Evolutionary conservation across 2,113 vertebrate species (phyloP), one percentile per base, ranked within the genome.

Genomic region (Proteles cristata): DNA sequence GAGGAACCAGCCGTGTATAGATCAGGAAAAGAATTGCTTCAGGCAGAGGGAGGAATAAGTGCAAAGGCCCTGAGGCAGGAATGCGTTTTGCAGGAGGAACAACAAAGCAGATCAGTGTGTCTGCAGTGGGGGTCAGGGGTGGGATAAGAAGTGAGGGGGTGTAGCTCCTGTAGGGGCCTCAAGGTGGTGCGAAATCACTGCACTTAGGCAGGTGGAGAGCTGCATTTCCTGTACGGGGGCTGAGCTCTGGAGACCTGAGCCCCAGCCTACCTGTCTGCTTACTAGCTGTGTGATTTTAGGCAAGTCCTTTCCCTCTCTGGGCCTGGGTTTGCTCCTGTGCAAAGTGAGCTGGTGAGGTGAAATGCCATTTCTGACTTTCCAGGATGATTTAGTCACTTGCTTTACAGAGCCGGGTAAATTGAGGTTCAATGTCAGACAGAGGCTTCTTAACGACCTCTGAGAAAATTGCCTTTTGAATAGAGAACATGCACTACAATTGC

Each of bases 401-500:
- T 96, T 95, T 74, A 68, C n/a, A 83, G 88, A 95, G 48, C 73
- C 43, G 68, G 96, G 48, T 94, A 97, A 93, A 98, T 73, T 69
- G 94, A 97, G 96, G 86, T 79, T 83, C 79, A 63, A 74, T 83
- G 77, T 94, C 68, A 79, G 82, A 80, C 66, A 81, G 58, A 85
- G 45, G 73, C 65, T 83, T 90, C 48, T 93, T 39, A 8, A 8
- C 43, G 3, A 2, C 94, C 66, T 82, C 26, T 0, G 55, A 93
- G 93, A 96, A 96, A 97, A 96, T 79, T 96, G 93, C 85, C 91
- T 79, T 96, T 97, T 80, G 82, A 97, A 85, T 69, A 80, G 61
- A 91, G 82, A 91, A 69, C 2, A 3, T 39, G 80, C 88, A 90
- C 90, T 87, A 93, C 71, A 87, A 65, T 97, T 76, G 50, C 86